Conservation (phyloP, 2,888 invertebrate genomes). For the Homarus gammarus region DNA sequence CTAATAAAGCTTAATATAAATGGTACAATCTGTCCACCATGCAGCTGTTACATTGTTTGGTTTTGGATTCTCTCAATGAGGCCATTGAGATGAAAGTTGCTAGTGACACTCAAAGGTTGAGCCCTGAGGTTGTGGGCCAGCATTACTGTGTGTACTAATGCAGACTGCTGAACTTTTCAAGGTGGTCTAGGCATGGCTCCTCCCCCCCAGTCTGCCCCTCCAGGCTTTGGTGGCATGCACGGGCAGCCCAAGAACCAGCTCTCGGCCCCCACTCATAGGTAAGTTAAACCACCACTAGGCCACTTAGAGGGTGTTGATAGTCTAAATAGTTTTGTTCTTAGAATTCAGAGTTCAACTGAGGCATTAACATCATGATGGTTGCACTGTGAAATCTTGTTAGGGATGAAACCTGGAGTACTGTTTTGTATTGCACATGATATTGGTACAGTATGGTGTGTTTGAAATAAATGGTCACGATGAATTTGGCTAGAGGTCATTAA, state of each 20-base stretch:
- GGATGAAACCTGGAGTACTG: slow-evolving; percentile 49
- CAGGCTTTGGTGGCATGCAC: slow-evolving; percentile 70
- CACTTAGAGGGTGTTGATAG: slow-evolving; percentile 51
- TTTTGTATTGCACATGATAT: slow-evolving; percentile 40
- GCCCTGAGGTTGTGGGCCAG: slow-evolving; percentile 60
- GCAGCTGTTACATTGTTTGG: slow-evolving; percentile 39
- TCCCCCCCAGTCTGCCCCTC: slow-evolving; percentile 72
- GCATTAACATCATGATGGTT: slow-evolving; percentile 47
- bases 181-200: slow-evolving; percentile 73
- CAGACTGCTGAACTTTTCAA: slow-evolving; percentile 73
- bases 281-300: slow-evolving; percentile 57
- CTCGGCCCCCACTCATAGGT: slow-evolving; percentile 58
- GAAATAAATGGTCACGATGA: slow-evolving; percentile 39
- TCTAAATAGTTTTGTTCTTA: slow-evolving; percentile 57
- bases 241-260: slow-evolving; percentile 46
- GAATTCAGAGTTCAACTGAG: slow-evolving; percentile 56
- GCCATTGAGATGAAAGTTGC: slow-evolving; percentile 8
- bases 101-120: slow-evolving; percentile 44
- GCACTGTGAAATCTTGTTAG: slow-evolving; percentile 48
- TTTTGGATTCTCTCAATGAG: slow-evolving; percentile 22
- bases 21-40: slow-evolving; percentile 28
- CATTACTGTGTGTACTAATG: slow-evolving; percentile 70
- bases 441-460: slow-evolving; percentile 59
- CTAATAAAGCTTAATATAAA: slow-evolving; percentile 48
- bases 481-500: slow-evolving; percentile 47